phyloP scores from a whole-genome alignment of 1,140 invertebrate genomes.

The Potamilus streckersoni region DNA sequence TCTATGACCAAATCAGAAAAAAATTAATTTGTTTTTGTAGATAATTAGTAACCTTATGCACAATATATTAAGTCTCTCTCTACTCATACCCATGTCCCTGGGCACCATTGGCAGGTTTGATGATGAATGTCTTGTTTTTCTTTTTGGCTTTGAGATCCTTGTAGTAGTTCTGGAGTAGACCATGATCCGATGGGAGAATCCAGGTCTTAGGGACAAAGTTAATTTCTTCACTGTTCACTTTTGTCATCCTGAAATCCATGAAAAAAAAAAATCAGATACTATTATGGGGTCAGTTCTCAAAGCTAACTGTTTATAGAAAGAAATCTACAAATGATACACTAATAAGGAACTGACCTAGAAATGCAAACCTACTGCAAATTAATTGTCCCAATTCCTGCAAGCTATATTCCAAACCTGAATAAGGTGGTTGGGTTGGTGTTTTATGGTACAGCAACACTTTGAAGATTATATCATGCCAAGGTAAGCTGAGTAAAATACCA shows the following conservation, averaged over 20 bases:
- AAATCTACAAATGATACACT: background rate
- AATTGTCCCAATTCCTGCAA: background rate
- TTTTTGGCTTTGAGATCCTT: constrained; percentile 63
- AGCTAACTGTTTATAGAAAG: background rate
- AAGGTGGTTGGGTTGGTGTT: background rate
- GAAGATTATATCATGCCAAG: too few relatives aligned
- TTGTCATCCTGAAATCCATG: constrained; percentile 59
- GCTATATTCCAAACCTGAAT: too few relatives aligned
- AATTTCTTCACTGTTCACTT: constrained; percentile 63
- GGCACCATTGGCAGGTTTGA: constrained; percentile 68
- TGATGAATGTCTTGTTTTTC: constrained; percentile 64
- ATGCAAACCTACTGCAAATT: background rate
- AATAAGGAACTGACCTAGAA: background rate
- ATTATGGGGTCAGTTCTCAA: background rate
- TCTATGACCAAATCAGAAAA: too few relatives aligned
- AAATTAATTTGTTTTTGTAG: too few relatives aligned
- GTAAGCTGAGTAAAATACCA: too few relatives aligned
- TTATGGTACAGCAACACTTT: background rate
- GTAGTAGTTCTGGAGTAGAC: constrained; percentile 57
- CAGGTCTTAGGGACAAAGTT: constrained; percentile 67
- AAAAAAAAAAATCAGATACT: background rate
- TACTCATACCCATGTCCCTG: constrained; percentile 66
- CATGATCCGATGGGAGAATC: constrained; percentile 65
- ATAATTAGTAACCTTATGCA: background rate
- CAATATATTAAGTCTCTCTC: background rate